Conservation (phyloP, 2,888 invertebrate genomes). For the Marronus borbonicus region DNA sequence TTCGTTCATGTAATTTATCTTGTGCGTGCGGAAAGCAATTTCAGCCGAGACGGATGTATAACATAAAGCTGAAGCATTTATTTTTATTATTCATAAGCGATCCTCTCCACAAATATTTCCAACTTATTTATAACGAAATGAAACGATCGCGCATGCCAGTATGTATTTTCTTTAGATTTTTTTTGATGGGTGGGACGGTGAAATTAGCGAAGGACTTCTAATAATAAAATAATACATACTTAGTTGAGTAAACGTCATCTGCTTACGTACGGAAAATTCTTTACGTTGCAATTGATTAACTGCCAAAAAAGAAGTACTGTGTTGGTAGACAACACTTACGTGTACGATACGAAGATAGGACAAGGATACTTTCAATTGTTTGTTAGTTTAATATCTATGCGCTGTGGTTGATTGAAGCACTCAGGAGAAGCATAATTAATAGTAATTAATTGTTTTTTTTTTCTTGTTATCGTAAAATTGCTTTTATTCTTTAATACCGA, state of each 20-base stretch:
- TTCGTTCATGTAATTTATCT: no score
- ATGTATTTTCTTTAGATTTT: not conserved
- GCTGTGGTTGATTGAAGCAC: no score
- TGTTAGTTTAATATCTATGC: no score
- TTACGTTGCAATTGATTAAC: conserved; percentile 12
- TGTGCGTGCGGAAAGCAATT: no score
- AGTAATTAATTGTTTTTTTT: no score
- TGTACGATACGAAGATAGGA: no score
- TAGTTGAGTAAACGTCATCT: conserved; percentile 16
- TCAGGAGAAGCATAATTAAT: no score
- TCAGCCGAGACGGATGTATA: not conserved
- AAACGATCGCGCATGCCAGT: not conserved
- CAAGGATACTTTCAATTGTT: no score
- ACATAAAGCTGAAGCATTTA: conserved; percentile 3
- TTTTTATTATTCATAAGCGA: conserved; percentile 23
- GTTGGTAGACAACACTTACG: no score
- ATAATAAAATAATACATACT: not conserved
- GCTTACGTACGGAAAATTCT: conserved; percentile 23
- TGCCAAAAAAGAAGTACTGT: not conserved
- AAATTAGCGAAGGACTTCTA: conserved; percentile 30
- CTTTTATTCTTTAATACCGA: no score
- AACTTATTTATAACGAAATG: conserved; percentile 14
- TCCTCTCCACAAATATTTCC: conserved; percentile 1
- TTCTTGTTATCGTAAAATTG: no score
- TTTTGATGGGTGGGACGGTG: not conserved